Conservation (phyloP, 2,888 invertebrate species). For the Molanna angustata region DNA sequence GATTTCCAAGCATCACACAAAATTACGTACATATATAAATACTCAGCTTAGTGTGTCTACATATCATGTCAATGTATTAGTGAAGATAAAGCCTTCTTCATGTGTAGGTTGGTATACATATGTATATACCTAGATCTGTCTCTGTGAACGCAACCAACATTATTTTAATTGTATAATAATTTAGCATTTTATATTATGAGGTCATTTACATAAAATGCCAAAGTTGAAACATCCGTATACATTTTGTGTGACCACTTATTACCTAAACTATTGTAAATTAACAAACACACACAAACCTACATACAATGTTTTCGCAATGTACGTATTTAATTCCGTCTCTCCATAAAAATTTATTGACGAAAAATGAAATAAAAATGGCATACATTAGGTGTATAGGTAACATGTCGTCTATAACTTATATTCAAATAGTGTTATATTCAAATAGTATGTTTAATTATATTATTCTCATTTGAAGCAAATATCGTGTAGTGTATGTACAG, state of each 20-base stretch:
- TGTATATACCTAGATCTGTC: too few species aligned
- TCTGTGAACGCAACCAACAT: too few species aligned
- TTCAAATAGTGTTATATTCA: constrained; percentile 20
- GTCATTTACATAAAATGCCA: constrained; percentile 10
- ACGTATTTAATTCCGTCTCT: constrained; percentile 24
- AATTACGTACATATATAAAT: too few species aligned
- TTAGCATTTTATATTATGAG: not conserved
- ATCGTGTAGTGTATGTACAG: too few species aligned
- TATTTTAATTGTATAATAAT: not conserved
- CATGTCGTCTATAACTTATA: constrained; percentile 22
- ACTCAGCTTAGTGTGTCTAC: too few species aligned
- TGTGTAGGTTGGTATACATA: too few species aligned
- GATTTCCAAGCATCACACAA: too few species aligned
- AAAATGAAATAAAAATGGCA: constrained; percentile 28
- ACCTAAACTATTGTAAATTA: not conserved
- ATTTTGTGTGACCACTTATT: not conserved
- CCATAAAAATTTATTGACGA: constrained; percentile 26
- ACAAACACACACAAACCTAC: constrained; percentile 1
- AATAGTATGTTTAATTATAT: constrained; percentile 22
- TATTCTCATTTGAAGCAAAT: constrained; percentile 26
- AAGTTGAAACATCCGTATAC: constrained; percentile 1
- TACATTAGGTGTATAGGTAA: constrained; percentile 27
- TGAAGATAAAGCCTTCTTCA: too few species aligned
- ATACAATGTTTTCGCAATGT: constrained; percentile 20
- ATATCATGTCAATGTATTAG: too few species aligned